These are phyloP conservation scores for Benitochromis conjunctus DNA, from an alignment of 2,113 vertebrate genomes.

Conservation along the genomic window DNA sequence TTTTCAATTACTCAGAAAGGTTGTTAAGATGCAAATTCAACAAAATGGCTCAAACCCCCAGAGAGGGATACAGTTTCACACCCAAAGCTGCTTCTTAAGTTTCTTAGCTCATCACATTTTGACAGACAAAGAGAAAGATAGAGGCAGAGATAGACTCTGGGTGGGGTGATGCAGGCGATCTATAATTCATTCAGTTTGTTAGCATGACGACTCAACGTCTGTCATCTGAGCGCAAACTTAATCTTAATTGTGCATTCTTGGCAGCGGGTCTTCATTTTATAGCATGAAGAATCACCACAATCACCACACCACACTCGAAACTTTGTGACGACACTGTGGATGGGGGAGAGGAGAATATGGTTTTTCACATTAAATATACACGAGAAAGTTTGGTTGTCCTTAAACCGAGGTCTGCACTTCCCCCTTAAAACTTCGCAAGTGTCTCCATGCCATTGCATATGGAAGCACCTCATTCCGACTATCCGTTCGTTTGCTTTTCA, in stretches of 20 bases:
- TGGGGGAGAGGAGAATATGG: neutral
- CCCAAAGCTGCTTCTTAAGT: constrained; percentile 55
- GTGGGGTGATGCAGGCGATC: constrained; percentile 16
- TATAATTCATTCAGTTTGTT: constrained; percentile 49
- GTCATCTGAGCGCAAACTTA: neutral
- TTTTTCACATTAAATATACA: neutral
- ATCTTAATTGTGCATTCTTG: neutral
- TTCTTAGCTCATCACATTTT: constrained; percentile 66
- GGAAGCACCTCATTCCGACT: constrained; percentile 7
- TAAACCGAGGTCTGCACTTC: neutral
- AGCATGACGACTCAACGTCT: constrained; percentile 11
- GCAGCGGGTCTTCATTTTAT: neutral
- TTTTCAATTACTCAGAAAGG: constrained; percentile 73
- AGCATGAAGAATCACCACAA: neutral
- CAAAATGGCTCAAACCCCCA: constrained; percentile 61
- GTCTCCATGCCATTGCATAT: neutral
- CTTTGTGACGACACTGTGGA: neutral
- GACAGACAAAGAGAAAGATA: constrained; percentile 30
- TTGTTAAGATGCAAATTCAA: constrained; percentile 75
- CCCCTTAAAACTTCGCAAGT: neutral
- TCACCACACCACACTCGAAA: neutral
- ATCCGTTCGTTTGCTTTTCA: constrained; percentile 17
- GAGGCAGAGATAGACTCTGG: neutral
- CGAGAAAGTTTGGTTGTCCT: neutral
- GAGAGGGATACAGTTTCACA: constrained; percentile 63